Evolutionary conservation across 1,140 invertebrate genomes (phyloP).

Genomic region (Caenorhabditis tropicalis): DNA sequence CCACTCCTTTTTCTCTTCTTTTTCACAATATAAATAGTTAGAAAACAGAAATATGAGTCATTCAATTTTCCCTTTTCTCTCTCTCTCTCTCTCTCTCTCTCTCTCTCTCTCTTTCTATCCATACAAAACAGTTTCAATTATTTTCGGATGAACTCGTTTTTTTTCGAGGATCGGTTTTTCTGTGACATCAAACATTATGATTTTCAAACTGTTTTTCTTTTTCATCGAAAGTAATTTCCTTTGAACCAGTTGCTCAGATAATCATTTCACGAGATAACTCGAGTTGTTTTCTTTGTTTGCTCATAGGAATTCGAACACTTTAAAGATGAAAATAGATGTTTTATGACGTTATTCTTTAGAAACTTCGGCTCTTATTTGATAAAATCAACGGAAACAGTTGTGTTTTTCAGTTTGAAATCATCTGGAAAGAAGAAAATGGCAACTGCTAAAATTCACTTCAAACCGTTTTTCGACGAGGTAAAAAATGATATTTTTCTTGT

Average conservation of each 20-base stretch:
- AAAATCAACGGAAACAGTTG: too few species aligned
- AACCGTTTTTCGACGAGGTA: neutral
- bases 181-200: neutral
- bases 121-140: neutral
- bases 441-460: slow-evolving; percentile 30
- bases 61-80: neutral
- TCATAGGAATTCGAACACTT: too few species aligned
- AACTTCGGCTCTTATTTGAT: too few species aligned
- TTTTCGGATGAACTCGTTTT: neutral
- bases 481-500: neutral
- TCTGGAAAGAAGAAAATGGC: neutral
- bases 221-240: too few species aligned
- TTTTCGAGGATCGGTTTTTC: neutral
- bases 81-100: neutral
- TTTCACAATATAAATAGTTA: neutral
- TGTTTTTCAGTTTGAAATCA: too few species aligned
- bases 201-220: too few species aligned
- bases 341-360: too few species aligned
- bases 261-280: too few species aligned
- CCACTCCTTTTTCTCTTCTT: neutral
- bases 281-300: too few species aligned
- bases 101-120: neutral
- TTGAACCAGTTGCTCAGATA: too few species aligned
- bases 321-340: too few species aligned
- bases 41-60: neutral